phyloP scores from a whole-genome alignment of 2,113 vertebrate genomes.

The Nothoprocta perdicaria region DNA sequence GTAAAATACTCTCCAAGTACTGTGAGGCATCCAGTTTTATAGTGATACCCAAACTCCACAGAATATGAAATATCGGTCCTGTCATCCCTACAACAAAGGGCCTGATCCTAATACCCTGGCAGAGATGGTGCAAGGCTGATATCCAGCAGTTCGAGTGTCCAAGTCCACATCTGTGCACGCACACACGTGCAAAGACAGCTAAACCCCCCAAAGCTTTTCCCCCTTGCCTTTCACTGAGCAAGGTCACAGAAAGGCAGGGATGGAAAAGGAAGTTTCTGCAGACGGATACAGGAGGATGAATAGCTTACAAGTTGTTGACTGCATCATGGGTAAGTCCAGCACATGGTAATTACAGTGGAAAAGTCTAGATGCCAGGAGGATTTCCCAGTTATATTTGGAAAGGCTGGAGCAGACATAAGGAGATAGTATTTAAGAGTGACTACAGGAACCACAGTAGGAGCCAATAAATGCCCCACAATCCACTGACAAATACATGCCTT shows the following conservation, averaged over 20 bases:
- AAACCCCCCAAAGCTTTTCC: not conserved
- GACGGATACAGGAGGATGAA: not conserved
- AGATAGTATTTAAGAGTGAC: not conserved
- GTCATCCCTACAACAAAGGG: not conserved
- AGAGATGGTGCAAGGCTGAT: accelerated
- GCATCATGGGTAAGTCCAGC: not conserved
- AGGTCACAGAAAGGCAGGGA: not conserved
- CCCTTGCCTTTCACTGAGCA: not conserved
- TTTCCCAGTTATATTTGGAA: not conserved
- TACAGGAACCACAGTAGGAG: not conserved
- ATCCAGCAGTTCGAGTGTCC: not conserved
- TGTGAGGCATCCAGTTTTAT: not conserved
- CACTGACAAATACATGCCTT: not conserved
- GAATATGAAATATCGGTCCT: not conserved
- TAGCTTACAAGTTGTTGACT: not conserved
- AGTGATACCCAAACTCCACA: not conserved
- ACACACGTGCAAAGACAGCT: not conserved
- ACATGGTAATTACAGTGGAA: not conserved
- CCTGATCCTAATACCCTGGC: not conserved
- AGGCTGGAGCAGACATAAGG: not conserved
- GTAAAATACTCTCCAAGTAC: not conserved
- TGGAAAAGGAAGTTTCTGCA: not conserved
- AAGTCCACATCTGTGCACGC: not conserved
- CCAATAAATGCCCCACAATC: not conserved
- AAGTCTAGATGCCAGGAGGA: not conserved